Percentiles rank a stretch among this genome's conserved stretches.
These are phyloP conservation scores for Erebia epiphron DNA, from an alignment of 2,888 invertebrate species.

Conservation along the genomic window DNA sequence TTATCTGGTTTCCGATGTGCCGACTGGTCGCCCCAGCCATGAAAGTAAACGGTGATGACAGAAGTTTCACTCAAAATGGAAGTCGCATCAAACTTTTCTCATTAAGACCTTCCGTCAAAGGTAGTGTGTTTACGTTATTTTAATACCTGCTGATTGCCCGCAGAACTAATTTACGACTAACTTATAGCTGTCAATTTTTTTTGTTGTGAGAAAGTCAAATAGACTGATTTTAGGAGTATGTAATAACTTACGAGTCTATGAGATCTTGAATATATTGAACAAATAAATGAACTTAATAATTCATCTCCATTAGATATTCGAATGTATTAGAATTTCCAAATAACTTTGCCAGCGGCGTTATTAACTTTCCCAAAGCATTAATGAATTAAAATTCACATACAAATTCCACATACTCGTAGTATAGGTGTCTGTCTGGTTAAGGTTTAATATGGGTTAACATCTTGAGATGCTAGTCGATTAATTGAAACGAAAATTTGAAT, in stretches of 20 bases:
- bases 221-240: background rate
- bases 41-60: conserved; percentile 75
- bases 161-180: conserved; percentile 58
- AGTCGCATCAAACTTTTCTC: conserved; percentile 81
- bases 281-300: conserved; percentile 7
- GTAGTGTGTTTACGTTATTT: conserved; percentile 78
- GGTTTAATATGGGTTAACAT: background rate
- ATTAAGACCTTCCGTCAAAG: conserved; percentile 79
- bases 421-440: background rate
- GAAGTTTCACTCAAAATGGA: conserved; percentile 77
- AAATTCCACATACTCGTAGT: conserved; percentile 11
- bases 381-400: conserved; percentile 30
- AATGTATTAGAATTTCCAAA: conserved; percentile 13
- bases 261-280: background rate
- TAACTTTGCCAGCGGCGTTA: conserved; percentile 13
- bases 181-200: background rate
- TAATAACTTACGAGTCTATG: background rate
- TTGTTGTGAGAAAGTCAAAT: background rate
- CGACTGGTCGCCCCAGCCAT: conserved; percentile 58
- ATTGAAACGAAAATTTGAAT: conserved; percentile 41
- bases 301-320: conserved; percentile 1
- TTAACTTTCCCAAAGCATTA: conserved; percentile 23
- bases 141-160: conserved; percentile 62
- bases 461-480: background rate
- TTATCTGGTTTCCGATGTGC: conserved; percentile 59